These are phyloP conservation scores for Cyprinodon brontotheroides DNA, from an alignment of 2,113 vertebrate genomes.

Conservation along the genomic window DNA sequence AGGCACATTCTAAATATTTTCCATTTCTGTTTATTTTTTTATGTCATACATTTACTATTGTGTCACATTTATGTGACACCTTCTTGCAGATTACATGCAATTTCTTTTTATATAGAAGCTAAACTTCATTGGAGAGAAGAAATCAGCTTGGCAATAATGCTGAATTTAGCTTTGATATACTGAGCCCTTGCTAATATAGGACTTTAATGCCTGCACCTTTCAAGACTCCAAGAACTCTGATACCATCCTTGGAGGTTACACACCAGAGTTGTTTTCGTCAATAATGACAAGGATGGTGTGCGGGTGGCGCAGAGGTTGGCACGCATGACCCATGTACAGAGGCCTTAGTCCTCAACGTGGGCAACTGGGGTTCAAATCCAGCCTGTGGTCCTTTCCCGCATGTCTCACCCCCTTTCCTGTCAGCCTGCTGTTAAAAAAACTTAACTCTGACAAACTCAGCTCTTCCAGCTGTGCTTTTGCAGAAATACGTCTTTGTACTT, in stretches of 20 bases:
- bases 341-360: too few relatives aligned
- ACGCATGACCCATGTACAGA: too few relatives aligned
- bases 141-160: slow-evolving; percentile 61
- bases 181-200: slow-evolving; percentile 44
- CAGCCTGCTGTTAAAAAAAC: too few relatives aligned
- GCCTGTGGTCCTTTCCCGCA: too few relatives aligned
- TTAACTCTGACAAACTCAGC: too few relatives aligned
- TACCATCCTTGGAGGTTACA: slow-evolving; percentile 39
- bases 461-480: too few relatives aligned
- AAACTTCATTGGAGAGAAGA: slow-evolving; percentile 34
- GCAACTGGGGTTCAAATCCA: too few relatives aligned
- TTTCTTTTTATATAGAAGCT: slow-evolving; percentile 35
- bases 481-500: too few relatives aligned
- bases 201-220: slow-evolving; percentile 46
- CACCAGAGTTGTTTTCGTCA: too few relatives aligned
- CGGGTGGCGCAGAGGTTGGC: too few relatives aligned
- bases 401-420: too few relatives aligned
- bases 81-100: slow-evolving; percentile 6
- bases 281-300: too few relatives aligned
- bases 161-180: slow-evolving; percentile 65
- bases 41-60: slow-evolving; percentile 35
- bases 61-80: neutral
- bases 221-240: slow-evolving; percentile 43
- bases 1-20: slow-evolving; percentile 30
- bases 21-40: slow-evolving; percentile 1